Evolutionary conservation across 2,797 vertebrate species (phyloP).

Genomic region (Acanthornis magna): DNA sequence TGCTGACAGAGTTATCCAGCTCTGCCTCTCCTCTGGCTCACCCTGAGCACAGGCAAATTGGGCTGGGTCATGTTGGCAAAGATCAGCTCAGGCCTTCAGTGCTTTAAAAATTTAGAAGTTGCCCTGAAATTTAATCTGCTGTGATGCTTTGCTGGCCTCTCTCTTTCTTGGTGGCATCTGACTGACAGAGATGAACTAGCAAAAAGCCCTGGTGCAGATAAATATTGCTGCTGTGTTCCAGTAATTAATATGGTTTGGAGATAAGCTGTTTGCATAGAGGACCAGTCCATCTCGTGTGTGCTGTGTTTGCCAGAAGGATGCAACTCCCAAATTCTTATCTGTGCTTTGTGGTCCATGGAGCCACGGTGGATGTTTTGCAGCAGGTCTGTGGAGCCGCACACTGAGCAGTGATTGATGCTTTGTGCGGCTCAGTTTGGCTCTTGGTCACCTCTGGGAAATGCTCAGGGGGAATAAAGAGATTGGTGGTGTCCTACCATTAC

Average conservation of each 20-base stretch:
- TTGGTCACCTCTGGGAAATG: not conserved
- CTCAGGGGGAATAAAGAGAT: not conserved
- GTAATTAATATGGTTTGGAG: not conserved
- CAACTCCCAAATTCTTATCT: not conserved
- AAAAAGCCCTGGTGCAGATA: not conserved
- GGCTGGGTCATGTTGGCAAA: not conserved
- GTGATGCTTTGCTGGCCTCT: not conserved
- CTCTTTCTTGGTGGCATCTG: not conserved
- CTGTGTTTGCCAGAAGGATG: not conserved
- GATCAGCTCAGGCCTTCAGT: not conserved
- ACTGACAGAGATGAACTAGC: not conserved
- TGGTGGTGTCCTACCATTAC: not conserved
- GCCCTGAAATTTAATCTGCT: not conserved
- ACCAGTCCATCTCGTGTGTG: accelerated
- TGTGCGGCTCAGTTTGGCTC: not conserved
- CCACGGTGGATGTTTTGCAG: not conserved
- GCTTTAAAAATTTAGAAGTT: not conserved
- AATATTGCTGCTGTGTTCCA: not conserved
- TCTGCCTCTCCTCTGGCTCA: not conserved
- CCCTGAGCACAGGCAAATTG: not conserved
- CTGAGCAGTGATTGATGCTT: not conserved
- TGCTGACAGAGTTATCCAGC: not conserved
- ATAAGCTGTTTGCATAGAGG: not conserved
- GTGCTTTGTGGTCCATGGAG: not conserved
- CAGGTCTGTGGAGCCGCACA: not conserved